A percentile compares a stretch with the other conserved stretches of the same genome.
These are phyloP conservation scores for Rhadina sibilatrix DNA, from an alignment of 2,113 vertebrate genomes.

Conservation along the genomic window DNA sequence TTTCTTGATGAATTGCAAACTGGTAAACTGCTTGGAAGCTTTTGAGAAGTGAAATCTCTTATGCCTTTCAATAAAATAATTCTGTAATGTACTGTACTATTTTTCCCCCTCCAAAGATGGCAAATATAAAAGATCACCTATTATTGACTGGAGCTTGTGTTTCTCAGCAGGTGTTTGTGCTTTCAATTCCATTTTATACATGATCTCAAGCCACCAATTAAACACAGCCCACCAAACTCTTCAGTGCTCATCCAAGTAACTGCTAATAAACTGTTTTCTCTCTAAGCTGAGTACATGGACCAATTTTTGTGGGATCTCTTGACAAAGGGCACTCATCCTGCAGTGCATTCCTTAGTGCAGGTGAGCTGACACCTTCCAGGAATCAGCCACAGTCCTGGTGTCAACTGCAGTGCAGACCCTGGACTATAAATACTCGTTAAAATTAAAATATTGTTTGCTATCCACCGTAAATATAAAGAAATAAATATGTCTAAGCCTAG, in stretches of 20 bases:
- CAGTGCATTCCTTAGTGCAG: background rate
- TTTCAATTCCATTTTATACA: background rate
- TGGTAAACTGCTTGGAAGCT: slow-evolving; percentile 15
- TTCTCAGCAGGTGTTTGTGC: background rate
- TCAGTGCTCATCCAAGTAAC: background rate
- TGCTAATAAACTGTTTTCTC: background rate
- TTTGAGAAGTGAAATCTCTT: background rate
- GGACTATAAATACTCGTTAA: background rate
- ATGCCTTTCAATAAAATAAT: background rate
- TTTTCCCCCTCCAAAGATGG: background rate
- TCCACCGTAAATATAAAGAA: background rate
- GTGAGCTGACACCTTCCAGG: background rate
- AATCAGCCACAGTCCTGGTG: background rate
- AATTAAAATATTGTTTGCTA: background rate
- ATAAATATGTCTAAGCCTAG: background rate
- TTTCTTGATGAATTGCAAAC: slow-evolving; percentile 32
- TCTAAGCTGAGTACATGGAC: background rate
- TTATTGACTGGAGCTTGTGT: background rate
- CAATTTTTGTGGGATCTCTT: background rate
- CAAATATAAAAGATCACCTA: background rate
- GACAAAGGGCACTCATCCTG: background rate
- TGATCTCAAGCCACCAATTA: background rate
- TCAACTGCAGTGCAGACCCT: background rate
- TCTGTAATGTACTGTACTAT: background rate
- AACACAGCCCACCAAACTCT: background rate